Conservation (phyloP, 1,140 invertebrate genomes). For the Drosophila pseudoananassae region DNA sequence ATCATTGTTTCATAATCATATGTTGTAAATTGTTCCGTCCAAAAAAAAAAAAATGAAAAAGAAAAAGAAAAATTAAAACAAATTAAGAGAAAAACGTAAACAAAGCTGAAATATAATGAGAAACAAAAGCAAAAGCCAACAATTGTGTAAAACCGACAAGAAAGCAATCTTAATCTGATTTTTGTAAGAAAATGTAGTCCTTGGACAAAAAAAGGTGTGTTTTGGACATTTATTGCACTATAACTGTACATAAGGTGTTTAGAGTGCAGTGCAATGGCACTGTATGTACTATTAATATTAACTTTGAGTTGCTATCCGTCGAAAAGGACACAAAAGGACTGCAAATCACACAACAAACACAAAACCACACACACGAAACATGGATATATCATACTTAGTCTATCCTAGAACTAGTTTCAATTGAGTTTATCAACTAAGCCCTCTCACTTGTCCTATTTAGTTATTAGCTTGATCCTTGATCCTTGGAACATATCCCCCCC, state of each 20-base stretch:
- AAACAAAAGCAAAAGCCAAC: constrained; percentile 35
- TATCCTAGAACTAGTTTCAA: constrained; percentile 37
- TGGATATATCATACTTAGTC: constrained; percentile 21
- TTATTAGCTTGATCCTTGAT: not conserved
- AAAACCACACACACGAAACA: constrained; percentile 11
- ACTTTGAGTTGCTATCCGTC: constrained; percentile 35
- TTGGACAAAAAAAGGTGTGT: not conserved
- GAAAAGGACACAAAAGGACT: constrained; percentile 24
- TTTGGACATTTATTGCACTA: constrained; percentile 38
- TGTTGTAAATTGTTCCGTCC: constrained; percentile 83
- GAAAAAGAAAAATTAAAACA: constrained; percentile 14
- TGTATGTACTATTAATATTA: constrained; percentile 13
- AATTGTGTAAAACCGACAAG: constrained; percentile 33
- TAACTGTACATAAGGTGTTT: constrained; percentile 45
- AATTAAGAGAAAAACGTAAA: constrained; percentile 15
- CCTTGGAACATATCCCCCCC: constrained; percentile 16
- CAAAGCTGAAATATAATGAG: constrained; percentile 23
- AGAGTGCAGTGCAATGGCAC: constrained; percentile 20
- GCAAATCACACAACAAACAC: constrained; percentile 4
- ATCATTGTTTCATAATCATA: constrained; percentile 81
- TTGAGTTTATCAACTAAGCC: constrained; percentile 10
- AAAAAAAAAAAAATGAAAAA: constrained; percentile 56
- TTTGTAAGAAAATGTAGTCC: constrained; percentile 44
- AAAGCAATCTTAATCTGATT: constrained; percentile 47
- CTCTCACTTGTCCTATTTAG: not conserved